Percentiles rank a stretch among this genome's conserved stretches.
phyloP scores from a whole-genome alignment of 1,140 invertebrate genomes.

The Mercenaria mercenaria region DNA sequence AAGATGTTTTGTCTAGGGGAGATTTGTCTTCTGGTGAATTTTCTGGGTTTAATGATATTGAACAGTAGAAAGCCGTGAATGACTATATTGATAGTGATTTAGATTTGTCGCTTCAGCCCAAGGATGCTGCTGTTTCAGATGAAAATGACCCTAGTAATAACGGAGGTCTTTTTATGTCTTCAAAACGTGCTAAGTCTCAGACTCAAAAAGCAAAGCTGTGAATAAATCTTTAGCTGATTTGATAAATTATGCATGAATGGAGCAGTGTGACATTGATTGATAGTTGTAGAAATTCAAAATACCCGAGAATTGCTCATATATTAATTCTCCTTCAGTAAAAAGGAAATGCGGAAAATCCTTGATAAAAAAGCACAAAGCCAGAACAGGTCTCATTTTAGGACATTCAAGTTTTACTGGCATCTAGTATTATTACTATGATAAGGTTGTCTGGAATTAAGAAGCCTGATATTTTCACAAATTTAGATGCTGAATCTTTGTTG shows the following conservation, averaged over 20 bases:
- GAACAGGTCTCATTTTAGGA: not conserved
- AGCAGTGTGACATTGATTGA: conserved; percentile 7
- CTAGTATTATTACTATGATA: not conserved
- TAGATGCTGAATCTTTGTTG: not conserved
- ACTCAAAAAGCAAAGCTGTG: not conserved
- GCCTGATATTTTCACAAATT: not conserved
- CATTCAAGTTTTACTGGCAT: conserved; percentile 30
- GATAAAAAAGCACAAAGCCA: conserved; percentile 5
- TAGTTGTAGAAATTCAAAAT: not conserved
- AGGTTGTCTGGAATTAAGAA: conserved; percentile 36
- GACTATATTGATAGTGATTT: no score
- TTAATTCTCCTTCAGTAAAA: not conserved
- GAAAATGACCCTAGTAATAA: no score
- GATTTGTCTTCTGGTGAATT: no score
- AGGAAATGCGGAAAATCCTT: conserved; percentile 29
- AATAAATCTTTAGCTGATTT: conserved; percentile 14
- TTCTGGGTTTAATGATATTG: no score
- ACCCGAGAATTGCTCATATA: not conserved
- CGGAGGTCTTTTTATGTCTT: no score
- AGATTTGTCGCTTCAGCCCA: no score
- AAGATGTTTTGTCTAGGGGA: no score
- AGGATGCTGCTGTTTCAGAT: no score
- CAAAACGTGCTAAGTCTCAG: no score
- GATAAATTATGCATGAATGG: conserved; percentile 22
- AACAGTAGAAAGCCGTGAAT: no score